Percentiles rank a stretch among this genome's conserved stretches.
Conservation (phyloP, 2,888 invertebrate genomes). For the Tachina lurida region DNA sequence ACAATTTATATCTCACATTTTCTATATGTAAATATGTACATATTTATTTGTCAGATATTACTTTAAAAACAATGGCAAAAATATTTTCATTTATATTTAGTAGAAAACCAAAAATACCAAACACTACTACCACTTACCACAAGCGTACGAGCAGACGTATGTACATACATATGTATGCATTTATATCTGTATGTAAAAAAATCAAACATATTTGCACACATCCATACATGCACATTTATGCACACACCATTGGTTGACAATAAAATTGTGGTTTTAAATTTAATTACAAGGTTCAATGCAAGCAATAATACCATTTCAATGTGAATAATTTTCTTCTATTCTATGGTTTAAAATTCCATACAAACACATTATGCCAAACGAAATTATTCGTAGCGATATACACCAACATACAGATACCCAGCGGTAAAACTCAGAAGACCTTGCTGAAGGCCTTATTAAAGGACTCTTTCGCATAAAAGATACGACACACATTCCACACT, state of each 20-base stretch:
- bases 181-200: neutral
- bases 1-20: neutral
- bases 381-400: neutral
- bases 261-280: conserved; percentile 72
- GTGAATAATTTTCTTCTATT: conserved; percentile 63
- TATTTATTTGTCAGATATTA: neutral
- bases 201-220: neutral
- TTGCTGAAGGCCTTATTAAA: too few species aligned
- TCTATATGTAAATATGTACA: neutral
- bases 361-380: conserved; percentile 41
- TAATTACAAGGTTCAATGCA: conserved; percentile 71
- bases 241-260: conserved; percentile 63
- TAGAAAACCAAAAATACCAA: conserved; percentile 50
- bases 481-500: too few species aligned
- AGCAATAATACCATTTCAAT: conserved; percentile 55
- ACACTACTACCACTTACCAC: conserved; percentile 20
- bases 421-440: too few species aligned
- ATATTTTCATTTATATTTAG: conserved; percentile 40
- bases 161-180: neutral
- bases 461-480: too few species aligned
- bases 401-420: too few species aligned
- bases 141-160: neutral
- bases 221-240: neutral
- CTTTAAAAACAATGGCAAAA: conserved; percentile 21
- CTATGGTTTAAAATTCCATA: conserved; percentile 59